Base-by-base conservation (phyloP, 2,888 invertebrate genomes). In the Eremobia ochroleuca region DNA sequence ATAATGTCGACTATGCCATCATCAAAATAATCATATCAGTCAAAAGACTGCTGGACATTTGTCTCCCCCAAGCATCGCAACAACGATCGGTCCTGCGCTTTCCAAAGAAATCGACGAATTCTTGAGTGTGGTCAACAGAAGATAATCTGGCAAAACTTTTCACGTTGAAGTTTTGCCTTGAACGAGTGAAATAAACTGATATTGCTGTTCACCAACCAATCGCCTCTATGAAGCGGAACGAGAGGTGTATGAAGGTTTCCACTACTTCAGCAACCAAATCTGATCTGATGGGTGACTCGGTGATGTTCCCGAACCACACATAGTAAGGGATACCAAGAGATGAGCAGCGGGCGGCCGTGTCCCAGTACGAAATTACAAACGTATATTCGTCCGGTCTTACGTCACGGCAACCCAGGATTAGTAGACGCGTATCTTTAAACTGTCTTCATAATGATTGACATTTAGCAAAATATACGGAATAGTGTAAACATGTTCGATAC, bases 231-330 rank as follows among this genome's bases (percentile, higher is more conserved):
- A 11, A 0, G 13, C 74, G 62, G 25, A 37, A 77, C 2, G 75
- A 37, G 25, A 75, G 77, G 37, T 75, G 69, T 11, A 25, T 21
- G 25, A 75, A 46, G 2, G 31, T 65, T 58, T 78, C 37, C 9
- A 46, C 9, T 13, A 75, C 69, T 59, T 37, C 18, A 11, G 58
- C n/a, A 18, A 25, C 43, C 25, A 58, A 1, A 31, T 65, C 4
- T 1, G 62, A 28, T 25, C 0, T 5, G 21, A 34, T 1, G 15
- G 75, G 65, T 28, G 64, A 28, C 4, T 31, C n/a, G 0, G 77
- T 69, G n/a, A 75, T 69, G 15, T 77, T 77, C 21, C 37, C n/a
- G n/a, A 65, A 59, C 68, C 64, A 75, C 21, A 5, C 46, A 25
- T n/a, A 11, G 18, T 4, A 15, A 21, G 46, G 8, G 11, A 21